Evolutionary conservation across 2,113 vertebrate species (phyloP), one percentile per base, ranked within the genome.

Genomic region (Trematomus loennbergii): DNA sequence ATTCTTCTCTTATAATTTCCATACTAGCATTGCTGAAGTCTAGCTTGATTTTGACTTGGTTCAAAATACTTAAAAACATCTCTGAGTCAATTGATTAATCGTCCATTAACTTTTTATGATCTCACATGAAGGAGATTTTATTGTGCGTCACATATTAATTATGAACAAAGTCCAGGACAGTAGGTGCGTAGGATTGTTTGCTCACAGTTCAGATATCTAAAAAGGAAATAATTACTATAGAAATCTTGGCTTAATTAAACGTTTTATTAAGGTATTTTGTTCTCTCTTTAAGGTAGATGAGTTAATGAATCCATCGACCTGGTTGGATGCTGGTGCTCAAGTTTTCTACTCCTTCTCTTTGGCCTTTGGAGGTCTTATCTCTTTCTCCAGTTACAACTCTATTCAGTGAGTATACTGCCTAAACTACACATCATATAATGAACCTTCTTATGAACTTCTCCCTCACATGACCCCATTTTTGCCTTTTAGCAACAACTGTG

Each of bases 331-430:
- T 0, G 98, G 98, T 0, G 96, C 98, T 9, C 98, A 99, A 75
- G 98, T 99, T 48, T 97, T 99, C 90, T 99, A 95, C 63, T 99
- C 98, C 29, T 99, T 99, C 91, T 98, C 97, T 0, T 43, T 99
- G 90, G 98, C 98, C 13, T 99, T 97, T 2, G 98, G 98, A 50
- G 97, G 98, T 8, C 97, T 99, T 81, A 99, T 99, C 88, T 98
- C 98, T 15, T 99, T 99, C 91, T 99, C 98, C 90, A 99, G 98
- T 91, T 99, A 99, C 92, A 99, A 99, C 90, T 95, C 97, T 2
- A 22, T 99, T 52, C 97, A 98, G 98, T 99, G 92, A 97, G 98
- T 98, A 43, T 8, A n/a, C 57, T 2, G 1, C 22, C 12, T 22
- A 5, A 16, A 15, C 4, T 54, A 4, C 12, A 36, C 20, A 25